Evolutionary conservation across 2,113 vertebrate species (phyloP), one percentile per base, ranked within the genome.

Genomic region (Heterochromis multidens): DNA sequence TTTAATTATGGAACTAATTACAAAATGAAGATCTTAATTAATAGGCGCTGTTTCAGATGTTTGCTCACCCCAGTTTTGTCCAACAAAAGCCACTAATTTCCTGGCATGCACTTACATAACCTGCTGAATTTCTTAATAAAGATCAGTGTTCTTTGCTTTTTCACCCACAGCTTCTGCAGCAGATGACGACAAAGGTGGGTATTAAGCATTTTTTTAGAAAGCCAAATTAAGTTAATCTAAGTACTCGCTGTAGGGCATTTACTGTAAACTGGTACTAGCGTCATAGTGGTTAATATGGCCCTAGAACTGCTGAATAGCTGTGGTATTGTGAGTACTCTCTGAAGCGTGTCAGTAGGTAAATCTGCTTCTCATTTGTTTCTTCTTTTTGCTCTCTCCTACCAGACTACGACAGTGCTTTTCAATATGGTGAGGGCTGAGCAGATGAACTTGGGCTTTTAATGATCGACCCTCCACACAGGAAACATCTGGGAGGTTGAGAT

Each of bases 351-450:
- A 77, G 31, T 76, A 61, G 40, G 7, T 89, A 85, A 82, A 88
- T 86, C 54, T 93, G 82, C 59, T 52, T 81, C 77, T 90, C 61
- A 72, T 89, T 79, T 83, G 6, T 90, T 77, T 72, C 57, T 21
- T 56, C 46, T 33, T 31, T 91, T 80, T 86, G 25, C 80, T 92
- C 87, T 92, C 90, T 78, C 80, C 85, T 54, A 9, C 13, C 93
- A 95, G 96, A 95, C 85, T 79, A 85, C 33, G 95, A 96, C 95
- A 94, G 90, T 52, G 91, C 89, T 40, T 96, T 97, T 94, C 46
- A 95, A 46, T 97, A 96, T 16, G 96, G 96, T 97, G 92, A 96
- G 96, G 94, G 82, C 40, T 35, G 58, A 78, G 63, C 74, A 79
- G 84, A 84, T 61, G 77, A 58, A 63, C 54, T 40, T 56, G 52